Conservation (phyloP, 1,140 invertebrate genomes). For the Hylyphantes graminicola region DNA sequence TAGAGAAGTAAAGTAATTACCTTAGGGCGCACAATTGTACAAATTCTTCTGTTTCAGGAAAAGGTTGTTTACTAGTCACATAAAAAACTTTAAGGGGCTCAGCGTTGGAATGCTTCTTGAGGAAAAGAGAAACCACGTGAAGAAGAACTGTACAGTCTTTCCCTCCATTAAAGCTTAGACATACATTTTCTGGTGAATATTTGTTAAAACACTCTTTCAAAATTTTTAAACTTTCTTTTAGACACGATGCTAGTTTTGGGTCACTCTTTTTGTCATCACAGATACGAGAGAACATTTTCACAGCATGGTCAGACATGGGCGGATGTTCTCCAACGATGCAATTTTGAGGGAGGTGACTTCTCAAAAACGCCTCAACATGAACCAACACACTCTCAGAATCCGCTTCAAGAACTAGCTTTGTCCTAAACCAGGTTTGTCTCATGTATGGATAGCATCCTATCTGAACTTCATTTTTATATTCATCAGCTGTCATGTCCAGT, state of each 20-base stretch:
- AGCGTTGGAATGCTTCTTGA: slow-evolving; percentile 68
- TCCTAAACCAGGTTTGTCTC: slow-evolving; percentile 71
- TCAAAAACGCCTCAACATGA: slow-evolving; percentile 65
- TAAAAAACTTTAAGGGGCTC: slow-evolving; percentile 76
- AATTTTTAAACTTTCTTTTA: background rate
- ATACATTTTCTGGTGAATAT: slow-evolving; percentile 79
- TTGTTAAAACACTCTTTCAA: slow-evolving; percentile 67
- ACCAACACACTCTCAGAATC: slow-evolving; percentile 64
- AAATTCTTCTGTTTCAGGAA: slow-evolving; percentile 88
- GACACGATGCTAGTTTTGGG: background rate
- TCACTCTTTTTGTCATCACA: slow-evolving; percentile 23
- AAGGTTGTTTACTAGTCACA: slow-evolving; percentile 80
- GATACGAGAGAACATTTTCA: slow-evolving; percentile 2
- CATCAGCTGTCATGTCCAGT: slow-evolving; percentile 71
- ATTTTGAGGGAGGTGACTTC: slow-evolving; percentile 66
- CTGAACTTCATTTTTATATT: slow-evolving; percentile 71
- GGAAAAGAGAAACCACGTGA: slow-evolving; percentile 70
- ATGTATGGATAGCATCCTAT: slow-evolving; percentile 79
- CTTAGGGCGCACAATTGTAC: slow-evolving; percentile 75
- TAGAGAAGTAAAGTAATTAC: slow-evolving; percentile 65
- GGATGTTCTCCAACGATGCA: slow-evolving; percentile 63
- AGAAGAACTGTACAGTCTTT: slow-evolving; percentile 90
- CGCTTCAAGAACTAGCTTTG: slow-evolving; percentile 69
- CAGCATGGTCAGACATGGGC: slow-evolving; percentile 24
- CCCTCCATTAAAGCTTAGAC: slow-evolving; percentile 95